These are phyloP conservation scores for Drosophila miranda DNA, from an alignment of 1,140 invertebrate species.

Conservation along the genomic window DNA sequence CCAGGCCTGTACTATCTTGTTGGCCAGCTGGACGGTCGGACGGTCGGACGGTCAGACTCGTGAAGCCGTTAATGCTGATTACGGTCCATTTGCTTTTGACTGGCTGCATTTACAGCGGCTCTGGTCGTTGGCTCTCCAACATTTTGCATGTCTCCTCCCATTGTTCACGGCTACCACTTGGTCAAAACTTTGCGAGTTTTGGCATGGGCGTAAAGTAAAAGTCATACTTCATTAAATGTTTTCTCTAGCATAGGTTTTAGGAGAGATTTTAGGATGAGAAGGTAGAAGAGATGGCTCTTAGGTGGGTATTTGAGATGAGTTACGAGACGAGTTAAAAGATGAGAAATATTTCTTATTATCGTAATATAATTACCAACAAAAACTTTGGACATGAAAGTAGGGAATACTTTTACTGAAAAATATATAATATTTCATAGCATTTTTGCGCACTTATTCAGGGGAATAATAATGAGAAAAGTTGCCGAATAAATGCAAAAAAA, in stretches of 20 bases:
- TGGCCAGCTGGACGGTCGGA: no score
- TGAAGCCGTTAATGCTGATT: slow-evolving; percentile 55
- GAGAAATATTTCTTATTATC: slow-evolving; percentile 12
- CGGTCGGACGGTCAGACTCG: neutral
- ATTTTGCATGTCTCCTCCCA: slow-evolving; percentile 28
- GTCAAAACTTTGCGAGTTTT: slow-evolving; percentile 28
- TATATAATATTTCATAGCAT: no score
- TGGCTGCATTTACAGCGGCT: no score
- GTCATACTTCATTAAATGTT: slow-evolving; percentile 20
- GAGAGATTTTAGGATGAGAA: slow-evolving; percentile 5
- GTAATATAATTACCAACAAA: slow-evolving; percentile 3
- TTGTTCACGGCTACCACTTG: neutral
- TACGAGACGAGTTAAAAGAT: no score
- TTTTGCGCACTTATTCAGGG: no score
- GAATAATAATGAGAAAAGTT: no score
- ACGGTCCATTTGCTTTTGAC: slow-evolving; percentile 43
- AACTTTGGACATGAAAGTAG: neutral
- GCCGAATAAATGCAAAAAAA: no score
- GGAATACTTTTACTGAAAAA: neutral
- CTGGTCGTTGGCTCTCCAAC: slow-evolving; percentile 31
- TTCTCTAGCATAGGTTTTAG: slow-evolving; percentile 8
- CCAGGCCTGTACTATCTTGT: no score
- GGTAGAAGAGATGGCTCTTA: neutral
- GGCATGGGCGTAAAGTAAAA: slow-evolving; percentile 51
- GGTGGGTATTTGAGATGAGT: neutral